phyloP scores from a whole-genome alignment of 2,888 invertebrate species.

The Hydraecia micacea region DNA sequence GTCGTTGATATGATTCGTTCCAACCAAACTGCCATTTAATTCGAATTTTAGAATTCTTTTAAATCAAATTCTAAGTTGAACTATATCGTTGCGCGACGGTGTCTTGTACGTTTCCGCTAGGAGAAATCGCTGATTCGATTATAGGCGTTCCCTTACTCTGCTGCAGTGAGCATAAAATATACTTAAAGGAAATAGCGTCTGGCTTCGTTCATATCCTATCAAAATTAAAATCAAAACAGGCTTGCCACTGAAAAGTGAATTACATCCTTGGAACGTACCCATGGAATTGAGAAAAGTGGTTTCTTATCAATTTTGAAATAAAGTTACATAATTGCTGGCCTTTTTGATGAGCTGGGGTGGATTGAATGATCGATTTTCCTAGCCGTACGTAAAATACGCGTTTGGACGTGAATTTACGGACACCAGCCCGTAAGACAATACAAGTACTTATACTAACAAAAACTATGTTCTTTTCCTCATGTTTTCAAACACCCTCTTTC shows the following conservation, averaged over 20 bases:
- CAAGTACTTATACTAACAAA: too few relatives aligned
- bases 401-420: too few relatives aligned
- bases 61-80: constrained; percentile 30
- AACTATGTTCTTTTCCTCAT: not conserved
- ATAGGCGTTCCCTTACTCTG: not conserved
- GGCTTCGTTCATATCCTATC: not conserved
- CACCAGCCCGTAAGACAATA: too few relatives aligned
- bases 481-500: not conserved
- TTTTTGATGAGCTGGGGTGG: too few relatives aligned
- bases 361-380: too few relatives aligned
- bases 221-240: not conserved
- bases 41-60: constrained; percentile 22
- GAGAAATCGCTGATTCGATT: constrained; percentile 17
- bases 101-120: not conserved
- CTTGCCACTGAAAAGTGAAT: not conserved
- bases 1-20: constrained; percentile 28
- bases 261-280: not conserved
- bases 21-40: not conserved
- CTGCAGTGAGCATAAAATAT: not conserved
- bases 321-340: too few relatives aligned
- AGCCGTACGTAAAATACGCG: too few relatives aligned
- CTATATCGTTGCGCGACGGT: constrained; percentile 3
- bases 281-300: too few relatives aligned
- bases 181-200: not conserved
- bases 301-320: too few relatives aligned